A percentile compares a stretch with the other conserved stretches of the same genome.
Conservation (phyloP, 2,888 invertebrate species). For the Caradrina clavipalpis region DNA sequence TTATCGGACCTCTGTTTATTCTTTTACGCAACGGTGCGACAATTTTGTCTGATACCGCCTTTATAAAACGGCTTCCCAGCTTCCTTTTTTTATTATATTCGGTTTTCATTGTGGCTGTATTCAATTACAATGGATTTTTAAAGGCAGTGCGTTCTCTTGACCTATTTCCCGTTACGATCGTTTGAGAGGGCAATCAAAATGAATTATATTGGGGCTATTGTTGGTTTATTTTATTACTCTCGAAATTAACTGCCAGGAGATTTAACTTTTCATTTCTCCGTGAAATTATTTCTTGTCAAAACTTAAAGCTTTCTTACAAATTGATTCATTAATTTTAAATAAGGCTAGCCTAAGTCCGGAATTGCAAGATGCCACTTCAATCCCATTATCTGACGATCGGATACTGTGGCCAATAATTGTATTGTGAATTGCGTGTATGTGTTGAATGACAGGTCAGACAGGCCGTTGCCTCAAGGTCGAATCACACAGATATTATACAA, state of each 20-base stretch:
- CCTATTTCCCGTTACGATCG: slow-evolving; percentile 55
- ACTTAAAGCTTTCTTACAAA: too few relatives aligned
- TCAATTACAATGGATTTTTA: slow-evolving; percentile 66
- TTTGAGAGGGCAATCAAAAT: slow-evolving; percentile 59
- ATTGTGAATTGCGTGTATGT: too few relatives aligned
- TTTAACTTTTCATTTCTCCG: slow-evolving; percentile 14
- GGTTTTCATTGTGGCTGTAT: slow-evolving; percentile 53
- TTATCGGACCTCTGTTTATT: slow-evolving; percentile 69
- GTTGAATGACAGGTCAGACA: too few relatives aligned
- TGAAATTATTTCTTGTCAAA: not conserved
- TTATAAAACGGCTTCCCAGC: slow-evolving; percentile 57
- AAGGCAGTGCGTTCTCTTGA: slow-evolving; percentile 53
- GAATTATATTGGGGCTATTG: slow-evolving; percentile 46
- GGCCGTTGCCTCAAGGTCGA: too few relatives aligned
- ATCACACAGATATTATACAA: too few relatives aligned
- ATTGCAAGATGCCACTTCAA: not conserved
- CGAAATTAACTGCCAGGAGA: slow-evolving; percentile 12
- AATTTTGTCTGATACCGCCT: slow-evolving; percentile 66
- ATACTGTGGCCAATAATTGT: too few relatives aligned
- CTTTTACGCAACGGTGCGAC: slow-evolving; percentile 54
- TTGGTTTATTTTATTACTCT: slow-evolving; percentile 53
- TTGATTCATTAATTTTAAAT: not conserved
- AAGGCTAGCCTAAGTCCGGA: not conserved
- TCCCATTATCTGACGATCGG: too few relatives aligned
- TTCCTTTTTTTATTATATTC: slow-evolving; percentile 60